Percentiles rank a stretch among this genome's conserved stretches.
Conservation (phyloP, 2,113 vertebrate genomes). For the Tautogolabrus adspersus region DNA sequence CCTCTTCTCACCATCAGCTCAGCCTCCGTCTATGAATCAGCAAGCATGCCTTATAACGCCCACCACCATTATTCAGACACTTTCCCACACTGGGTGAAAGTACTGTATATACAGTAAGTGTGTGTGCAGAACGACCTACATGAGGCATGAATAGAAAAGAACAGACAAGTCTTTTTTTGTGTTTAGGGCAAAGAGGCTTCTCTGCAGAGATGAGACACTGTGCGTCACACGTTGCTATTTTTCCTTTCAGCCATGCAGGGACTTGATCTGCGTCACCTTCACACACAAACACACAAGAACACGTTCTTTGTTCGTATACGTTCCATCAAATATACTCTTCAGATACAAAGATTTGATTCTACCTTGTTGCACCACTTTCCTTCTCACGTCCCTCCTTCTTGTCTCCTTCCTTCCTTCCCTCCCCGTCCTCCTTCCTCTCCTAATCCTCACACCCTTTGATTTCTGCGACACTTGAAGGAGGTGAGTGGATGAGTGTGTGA, state of each 20-base stretch:
- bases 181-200: neutral
- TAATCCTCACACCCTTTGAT: slow-evolving; percentile 57
- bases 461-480: slow-evolving; percentile 49
- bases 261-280: slow-evolving; percentile 20
- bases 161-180: slow-evolving; percentile 7
- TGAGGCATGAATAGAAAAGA: slow-evolving; percentile 21
- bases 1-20: slow-evolving; percentile 22
- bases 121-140: slow-evolving; percentile 27
- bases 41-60: slow-evolving; percentile 12
- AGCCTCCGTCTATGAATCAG: slow-evolving; percentile 54
- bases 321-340: neutral
- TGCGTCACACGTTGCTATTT: slow-evolving; percentile 48
- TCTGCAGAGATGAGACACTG: slow-evolving; percentile 16
- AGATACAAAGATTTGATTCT: neutral
- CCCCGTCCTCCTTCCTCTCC: slow-evolving; percentile 12
- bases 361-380: neutral
- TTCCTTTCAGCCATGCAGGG: slow-evolving; percentile 7
- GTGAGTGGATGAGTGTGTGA: slow-evolving; percentile 62
- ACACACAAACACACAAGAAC: neutral
- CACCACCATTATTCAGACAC: slow-evolving; percentile 12
- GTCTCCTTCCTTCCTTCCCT: slow-evolving; percentile 21
- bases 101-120: neutral
- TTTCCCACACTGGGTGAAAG: slow-evolving; percentile 17
- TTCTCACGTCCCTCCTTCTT: slow-evolving; percentile 41
- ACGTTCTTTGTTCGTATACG: neutral